Base-by-base conservation (phyloP, 2,113 vertebrate genomes). In the Garra rufa region DNA sequence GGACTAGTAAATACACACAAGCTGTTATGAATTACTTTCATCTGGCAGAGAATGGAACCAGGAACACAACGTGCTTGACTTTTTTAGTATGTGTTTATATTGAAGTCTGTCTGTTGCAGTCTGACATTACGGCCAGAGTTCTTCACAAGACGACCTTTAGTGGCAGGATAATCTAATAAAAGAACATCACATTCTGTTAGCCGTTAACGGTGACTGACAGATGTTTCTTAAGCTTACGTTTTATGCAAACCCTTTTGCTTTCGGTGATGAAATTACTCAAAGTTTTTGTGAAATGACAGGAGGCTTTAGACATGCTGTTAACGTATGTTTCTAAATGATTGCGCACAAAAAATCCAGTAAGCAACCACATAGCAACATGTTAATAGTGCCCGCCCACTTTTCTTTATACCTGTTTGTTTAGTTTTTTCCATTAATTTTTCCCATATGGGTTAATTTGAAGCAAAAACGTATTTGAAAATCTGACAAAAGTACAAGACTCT, bases 21-120 rank as follows among this genome's bases (percentile, higher is more conserved):
- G 80, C 81, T 89, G 88, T 81, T 83, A 76, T 41, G 46, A 71
- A 83, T 59, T 38, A 55, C 88, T 85, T 89, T 89, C 59, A 87
- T 85, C 81, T 87, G 88, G 80, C 55, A 48, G 59, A 85, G 74
- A 81, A 78, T 34, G 50, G 82, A 78, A 86, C 76, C 81, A 81
- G 75, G 76, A 76, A 59, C 83, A 83, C 55, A 63, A 0, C 41
- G 46, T 70, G 55, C 43, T 87, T 52, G 14, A 55, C 73, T 46
- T 77, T 63, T 85, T 67, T 46, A 71, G 28, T 41, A 43, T 24
- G 34, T 74, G 67, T 88, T 88, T 86, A 81, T 82, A 65, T 74
- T 86, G 85, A 41, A 82, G 65, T 48, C 84, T 84, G 65, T 48
- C 84, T 84, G 71, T 76, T 76, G 63, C 76, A 80, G 59, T 48